Conservation (phyloP, 37 sponge, comb jelly and placozoan genomes). For the Ephydatia muelleri region DNA sequence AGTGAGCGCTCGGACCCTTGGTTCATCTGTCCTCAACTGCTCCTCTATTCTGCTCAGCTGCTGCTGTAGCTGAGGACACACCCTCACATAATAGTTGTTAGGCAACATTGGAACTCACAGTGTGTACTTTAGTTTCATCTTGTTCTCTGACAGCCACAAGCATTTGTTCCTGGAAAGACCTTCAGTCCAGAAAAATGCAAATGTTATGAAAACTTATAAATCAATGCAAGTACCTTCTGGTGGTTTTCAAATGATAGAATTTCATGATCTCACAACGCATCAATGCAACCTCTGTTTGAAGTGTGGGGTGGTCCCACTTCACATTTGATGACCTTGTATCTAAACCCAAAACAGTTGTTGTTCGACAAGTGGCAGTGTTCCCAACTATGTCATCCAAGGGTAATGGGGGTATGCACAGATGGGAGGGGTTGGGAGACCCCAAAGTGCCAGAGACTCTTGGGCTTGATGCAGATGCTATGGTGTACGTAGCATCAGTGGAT, state of each 20-base stretch:
- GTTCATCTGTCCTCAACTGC: not conserved
- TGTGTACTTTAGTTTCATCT: not conserved
- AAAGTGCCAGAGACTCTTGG: too few relatives aligned
- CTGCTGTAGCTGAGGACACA: constrained; percentile 3
- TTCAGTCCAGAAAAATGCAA: not conserved
- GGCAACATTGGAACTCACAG: not conserved
- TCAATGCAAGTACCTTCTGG: not conserved
- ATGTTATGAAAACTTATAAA: not conserved
- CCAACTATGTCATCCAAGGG: too few relatives aligned
- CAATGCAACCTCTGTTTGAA: not conserved
- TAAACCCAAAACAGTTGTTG: not conserved
- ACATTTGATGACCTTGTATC: not conserved
- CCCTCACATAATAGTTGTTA: not conserved
- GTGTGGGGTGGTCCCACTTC: not conserved
- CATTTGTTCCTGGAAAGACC: not conserved
- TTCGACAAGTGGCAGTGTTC: too few relatives aligned
- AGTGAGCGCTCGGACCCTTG: not conserved
- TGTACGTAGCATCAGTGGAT: not conserved
- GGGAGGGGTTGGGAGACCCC: not conserved
- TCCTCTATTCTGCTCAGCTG: constrained; percentile 8
- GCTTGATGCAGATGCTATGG: not conserved
- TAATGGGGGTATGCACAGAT: too few relatives aligned
- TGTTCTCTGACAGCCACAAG: not conserved
- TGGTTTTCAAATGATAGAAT: not conserved
- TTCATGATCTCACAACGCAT: not conserved